A percentile compares a stretch with the other conserved stretches of the same genome.
phyloP scores from a whole-genome alignment of 2,888 invertebrate genomes.

The Ecdyonurus torrentis region DNA sequence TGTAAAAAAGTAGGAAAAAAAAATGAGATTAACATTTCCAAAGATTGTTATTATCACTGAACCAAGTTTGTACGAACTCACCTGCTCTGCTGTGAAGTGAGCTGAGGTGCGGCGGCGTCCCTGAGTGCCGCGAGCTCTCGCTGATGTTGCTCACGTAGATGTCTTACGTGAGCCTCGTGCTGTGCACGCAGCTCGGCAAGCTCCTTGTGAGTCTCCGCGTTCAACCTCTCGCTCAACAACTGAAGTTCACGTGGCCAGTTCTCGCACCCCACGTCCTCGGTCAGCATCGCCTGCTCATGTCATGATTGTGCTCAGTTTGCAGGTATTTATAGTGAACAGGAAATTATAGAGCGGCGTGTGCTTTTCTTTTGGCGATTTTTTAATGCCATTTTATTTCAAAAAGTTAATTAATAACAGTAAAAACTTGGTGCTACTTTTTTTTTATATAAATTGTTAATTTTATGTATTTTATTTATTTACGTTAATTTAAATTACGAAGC shows the following conservation, averaged over 20 bases:
- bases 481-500: too few species aligned
- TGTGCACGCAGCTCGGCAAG: not conserved
- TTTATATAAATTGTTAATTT: too few species aligned
- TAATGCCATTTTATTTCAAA: too few species aligned
- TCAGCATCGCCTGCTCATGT: slow-evolving; percentile 2
- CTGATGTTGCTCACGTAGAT: not conserved
- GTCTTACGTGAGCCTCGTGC: not conserved
- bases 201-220: not conserved
- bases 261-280: not conserved
- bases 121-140: not conserved
- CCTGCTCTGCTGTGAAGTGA: not conserved
- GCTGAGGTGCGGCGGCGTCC: not conserved
- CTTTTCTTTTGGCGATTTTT: too few species aligned
- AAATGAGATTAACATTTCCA: not conserved
- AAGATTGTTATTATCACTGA: not conserved
- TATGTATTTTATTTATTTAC: too few species aligned
- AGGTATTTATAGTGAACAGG: too few species aligned
- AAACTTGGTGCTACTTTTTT: too few species aligned
- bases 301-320: too few species aligned
- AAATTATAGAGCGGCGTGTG: too few species aligned
- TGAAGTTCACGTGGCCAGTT: not conserved
- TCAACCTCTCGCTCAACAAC: not conserved
- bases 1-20: not conserved
- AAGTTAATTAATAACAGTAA: too few species aligned
- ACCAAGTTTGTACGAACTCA: not conserved